These are phyloP conservation scores for Ephestia elutella DNA, from an alignment of 1,140 invertebrate genomes.

Conservation along the genomic window DNA sequence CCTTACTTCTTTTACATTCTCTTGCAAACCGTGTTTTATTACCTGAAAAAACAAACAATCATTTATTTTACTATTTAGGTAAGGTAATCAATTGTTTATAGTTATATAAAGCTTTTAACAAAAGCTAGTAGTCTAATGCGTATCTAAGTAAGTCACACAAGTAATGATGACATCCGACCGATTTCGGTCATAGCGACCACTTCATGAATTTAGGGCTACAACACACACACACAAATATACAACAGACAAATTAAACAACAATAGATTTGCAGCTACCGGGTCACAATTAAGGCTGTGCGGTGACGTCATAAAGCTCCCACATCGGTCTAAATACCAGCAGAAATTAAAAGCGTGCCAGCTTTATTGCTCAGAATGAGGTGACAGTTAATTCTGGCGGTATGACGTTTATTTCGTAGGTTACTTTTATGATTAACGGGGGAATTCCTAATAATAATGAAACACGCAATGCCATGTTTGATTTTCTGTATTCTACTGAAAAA, in stretches of 20 bases:
- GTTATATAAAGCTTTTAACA: too few species aligned
- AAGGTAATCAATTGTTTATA: neutral
- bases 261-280: neutral
- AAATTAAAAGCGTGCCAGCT: neutral
- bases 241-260: neutral
- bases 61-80: neutral
- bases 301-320: conserved; percentile 2
- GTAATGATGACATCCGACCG: too few species aligned
- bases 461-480: neutral
- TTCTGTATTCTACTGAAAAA: too few species aligned
- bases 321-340: neutral
- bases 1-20: too few species aligned
- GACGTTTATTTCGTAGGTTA: neutral
- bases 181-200: too few species aligned
- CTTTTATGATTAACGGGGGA: neutral
- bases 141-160: too few species aligned
- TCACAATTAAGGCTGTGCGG: neutral
- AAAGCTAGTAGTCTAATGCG: too few species aligned
- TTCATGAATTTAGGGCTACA: neutral
- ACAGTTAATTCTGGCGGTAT: neutral
- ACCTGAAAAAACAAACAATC: neutral
- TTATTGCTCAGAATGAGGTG: neutral
- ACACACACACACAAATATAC: neutral
- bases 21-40: neutral
- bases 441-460: neutral